phyloP scores from a whole-genome alignment of 2,797 vertebrate species.

The Aotus griseimembra region DNA sequence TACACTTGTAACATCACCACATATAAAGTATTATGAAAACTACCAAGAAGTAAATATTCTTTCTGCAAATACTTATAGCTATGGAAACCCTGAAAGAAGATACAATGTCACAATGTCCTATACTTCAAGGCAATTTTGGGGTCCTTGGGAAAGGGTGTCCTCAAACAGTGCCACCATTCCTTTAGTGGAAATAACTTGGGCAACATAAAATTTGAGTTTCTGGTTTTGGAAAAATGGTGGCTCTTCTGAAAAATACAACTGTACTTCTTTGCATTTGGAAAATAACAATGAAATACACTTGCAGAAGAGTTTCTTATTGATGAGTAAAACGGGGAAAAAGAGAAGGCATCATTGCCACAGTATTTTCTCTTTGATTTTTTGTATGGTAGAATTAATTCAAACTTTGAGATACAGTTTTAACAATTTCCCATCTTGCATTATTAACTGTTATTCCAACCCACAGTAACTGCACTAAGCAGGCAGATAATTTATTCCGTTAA shows the following conservation, averaged over 20 bases:
- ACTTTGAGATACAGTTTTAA: conserved; percentile 6
- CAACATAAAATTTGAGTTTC: neutral
- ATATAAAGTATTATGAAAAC: neutral
- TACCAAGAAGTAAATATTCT: neutral
- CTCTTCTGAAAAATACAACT: neutral
- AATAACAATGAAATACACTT: neutral
- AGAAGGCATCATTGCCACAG: neutral
- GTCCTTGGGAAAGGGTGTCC: neutral
- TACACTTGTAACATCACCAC: neutral
- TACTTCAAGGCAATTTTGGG: neutral
- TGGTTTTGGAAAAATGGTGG: neutral
- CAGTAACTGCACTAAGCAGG: conserved; percentile 23
- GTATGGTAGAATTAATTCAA: conserved; percentile 30
- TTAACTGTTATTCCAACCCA: conserved; percentile 48
- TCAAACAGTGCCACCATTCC: neutral
- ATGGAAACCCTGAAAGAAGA: neutral
- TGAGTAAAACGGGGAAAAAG: neutral
- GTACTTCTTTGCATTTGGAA: neutral
- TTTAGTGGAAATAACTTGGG: neutral
- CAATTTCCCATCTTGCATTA: conserved; percentile 49
- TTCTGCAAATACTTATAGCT: neutral
- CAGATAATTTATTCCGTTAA: conserved; percentile 80
- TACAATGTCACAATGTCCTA: neutral
- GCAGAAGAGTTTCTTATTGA: neutral
- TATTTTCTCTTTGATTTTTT: conserved; percentile 10